phyloP scores from a whole-genome alignment of 2,888 invertebrate species.

The Phytoseiulus persimilis region DNA sequence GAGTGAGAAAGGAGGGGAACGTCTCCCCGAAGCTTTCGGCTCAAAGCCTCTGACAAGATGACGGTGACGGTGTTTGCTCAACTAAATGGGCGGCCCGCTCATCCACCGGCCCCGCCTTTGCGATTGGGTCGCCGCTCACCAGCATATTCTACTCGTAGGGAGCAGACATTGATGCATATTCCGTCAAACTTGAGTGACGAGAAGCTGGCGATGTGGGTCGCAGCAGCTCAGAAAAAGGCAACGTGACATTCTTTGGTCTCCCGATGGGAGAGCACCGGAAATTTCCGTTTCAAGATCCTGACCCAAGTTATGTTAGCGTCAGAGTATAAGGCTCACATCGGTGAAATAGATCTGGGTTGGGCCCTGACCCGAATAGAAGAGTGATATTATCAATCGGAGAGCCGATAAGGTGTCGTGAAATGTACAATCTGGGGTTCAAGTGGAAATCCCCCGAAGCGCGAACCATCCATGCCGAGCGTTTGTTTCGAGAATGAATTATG shows the following conservation, averaged over 20 bases:
- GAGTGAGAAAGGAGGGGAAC: not conserved
- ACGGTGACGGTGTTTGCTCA: slow-evolving; percentile 5
- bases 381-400: no score
- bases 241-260: not conserved
- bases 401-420: no score
- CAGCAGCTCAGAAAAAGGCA: not conserved
- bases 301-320: no score
- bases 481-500: no score
- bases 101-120: not conserved
- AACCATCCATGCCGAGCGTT: no score
- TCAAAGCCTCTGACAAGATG: not conserved
- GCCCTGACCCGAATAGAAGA: no score
- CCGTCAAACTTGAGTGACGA: not conserved
- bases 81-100: not conserved
- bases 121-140: not conserved
- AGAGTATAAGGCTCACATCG: no score
- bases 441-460: no score
- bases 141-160: not conserved
- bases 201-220: not conserved
- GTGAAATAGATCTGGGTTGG: no score
- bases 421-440: no score
- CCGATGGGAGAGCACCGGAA: no score
- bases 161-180: not conserved
- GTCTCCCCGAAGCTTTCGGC: not conserved
- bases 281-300: no score